These are phyloP conservation scores for Drosophila phalerata DNA, from an alignment of 2,888 invertebrate genomes.

Conservation along the genomic window DNA sequence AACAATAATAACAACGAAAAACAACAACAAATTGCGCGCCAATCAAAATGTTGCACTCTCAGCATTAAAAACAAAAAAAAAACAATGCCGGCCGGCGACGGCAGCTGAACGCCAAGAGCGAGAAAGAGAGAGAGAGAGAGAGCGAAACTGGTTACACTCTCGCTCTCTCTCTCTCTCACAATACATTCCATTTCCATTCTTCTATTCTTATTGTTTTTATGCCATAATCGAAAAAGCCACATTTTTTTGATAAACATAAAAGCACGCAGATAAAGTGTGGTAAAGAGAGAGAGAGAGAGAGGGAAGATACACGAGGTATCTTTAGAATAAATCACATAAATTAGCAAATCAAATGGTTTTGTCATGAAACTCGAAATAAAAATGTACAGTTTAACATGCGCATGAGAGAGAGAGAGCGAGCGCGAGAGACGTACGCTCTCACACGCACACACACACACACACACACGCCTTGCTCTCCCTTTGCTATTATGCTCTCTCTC, in stretches of 20 bases:
- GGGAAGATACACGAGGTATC: conserved; percentile 39
- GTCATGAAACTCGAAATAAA: conserved; percentile 69
- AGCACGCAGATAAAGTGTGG: conserved; percentile 5
- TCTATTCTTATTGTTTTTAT: conserved; percentile 31
- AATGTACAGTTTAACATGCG: conserved; percentile 74
- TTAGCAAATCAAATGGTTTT: conserved; percentile 73
- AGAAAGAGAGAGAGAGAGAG: conserved; percentile 11
- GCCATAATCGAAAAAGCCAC: conserved; percentile 37
- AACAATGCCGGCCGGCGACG: conserved; percentile 73
- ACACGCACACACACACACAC: neutral
- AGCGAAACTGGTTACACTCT: conserved; percentile 56
- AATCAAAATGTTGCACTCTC: conserved; percentile 54
- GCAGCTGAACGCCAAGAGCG: conserved; percentile 46
- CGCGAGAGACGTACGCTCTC: conserved; percentile 4
- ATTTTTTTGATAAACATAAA: conserved; percentile 51
- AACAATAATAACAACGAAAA: conserved; percentile 20
- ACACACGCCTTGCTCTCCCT: conserved; percentile 6
- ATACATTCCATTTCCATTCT: conserved; percentile 53
- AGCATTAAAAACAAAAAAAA: conserved; percentile 35
- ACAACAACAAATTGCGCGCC: conserved; percentile 55
- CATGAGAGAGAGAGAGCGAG: conserved; percentile 16
- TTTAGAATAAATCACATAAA: conserved; percentile 57
- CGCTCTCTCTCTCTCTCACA: conserved; percentile 44
- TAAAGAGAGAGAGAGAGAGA: neutral
- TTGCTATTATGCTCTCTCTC: conserved; percentile 26